These are phyloP conservation scores for Cygnus atratus DNA, from an alignment of 2,113 vertebrate genomes.

Conservation along the genomic window DNA sequence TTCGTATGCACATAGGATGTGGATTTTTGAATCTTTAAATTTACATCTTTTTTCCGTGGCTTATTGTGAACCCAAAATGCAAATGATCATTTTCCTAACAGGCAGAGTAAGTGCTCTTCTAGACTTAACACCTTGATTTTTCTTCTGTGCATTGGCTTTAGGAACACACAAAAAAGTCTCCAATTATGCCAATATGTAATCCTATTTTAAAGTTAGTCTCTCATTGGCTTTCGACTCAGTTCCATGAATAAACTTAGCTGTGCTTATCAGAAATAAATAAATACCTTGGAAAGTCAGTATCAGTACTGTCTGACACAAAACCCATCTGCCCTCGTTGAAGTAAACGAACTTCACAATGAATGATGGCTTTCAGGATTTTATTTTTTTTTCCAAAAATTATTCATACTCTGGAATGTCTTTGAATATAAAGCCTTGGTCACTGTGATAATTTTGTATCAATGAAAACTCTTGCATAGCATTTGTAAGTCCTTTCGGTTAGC, in stretches of 20 bases:
- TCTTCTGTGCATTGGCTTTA: background rate
- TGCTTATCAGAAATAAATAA: background rate
- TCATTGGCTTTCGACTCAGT: background rate
- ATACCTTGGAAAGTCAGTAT: background rate
- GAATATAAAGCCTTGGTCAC: background rate
- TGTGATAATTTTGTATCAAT: background rate
- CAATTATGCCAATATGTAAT: background rate
- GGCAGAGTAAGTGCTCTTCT: background rate
- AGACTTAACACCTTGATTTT: background rate
- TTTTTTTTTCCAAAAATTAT: background rate
- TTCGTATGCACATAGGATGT: background rate
- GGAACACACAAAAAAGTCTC: background rate
- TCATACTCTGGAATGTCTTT: background rate
- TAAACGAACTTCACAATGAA: background rate
- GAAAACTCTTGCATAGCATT: background rate
- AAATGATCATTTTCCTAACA: background rate
- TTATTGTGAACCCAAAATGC: background rate
- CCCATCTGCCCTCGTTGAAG: background rate
- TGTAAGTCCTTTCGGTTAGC: background rate
- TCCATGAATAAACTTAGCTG: background rate
- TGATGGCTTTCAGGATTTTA: background rate
- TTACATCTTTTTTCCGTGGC: background rate
- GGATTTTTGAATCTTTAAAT: background rate
- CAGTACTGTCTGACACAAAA: background rate
- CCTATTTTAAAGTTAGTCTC: background rate